Conservation (phyloP, 2,888 invertebrate species). For the Mythimna vitellina region DNA sequence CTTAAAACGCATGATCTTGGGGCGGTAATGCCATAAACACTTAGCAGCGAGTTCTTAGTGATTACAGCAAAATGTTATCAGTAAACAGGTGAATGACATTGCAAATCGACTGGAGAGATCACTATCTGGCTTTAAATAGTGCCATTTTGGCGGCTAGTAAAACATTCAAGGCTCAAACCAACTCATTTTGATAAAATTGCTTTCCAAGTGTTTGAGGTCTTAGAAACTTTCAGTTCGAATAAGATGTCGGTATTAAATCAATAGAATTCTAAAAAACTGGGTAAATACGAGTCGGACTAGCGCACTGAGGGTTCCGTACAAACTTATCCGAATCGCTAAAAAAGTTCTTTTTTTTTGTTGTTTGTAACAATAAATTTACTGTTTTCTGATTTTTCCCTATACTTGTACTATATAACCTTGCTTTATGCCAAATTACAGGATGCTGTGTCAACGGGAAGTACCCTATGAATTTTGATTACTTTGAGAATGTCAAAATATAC, state of each 20-base stretch:
- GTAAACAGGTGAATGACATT: slow-evolving; percentile 31
- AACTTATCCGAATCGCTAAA: too few species aligned
- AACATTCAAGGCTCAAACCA: neutral
- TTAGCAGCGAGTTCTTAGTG: slow-evolving; percentile 5
- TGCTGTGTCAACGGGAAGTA: too few species aligned
- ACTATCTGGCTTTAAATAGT: slow-evolving; percentile 5
- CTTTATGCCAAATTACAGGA: too few species aligned
- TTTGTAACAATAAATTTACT: too few species aligned
- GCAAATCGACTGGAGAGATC: slow-evolving; percentile 20
- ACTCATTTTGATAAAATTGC: neutral
- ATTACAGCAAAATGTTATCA: slow-evolving; percentile 32
- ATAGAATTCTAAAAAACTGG: neutral
- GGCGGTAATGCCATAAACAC: slow-evolving; percentile 32
- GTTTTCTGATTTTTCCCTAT: too few species aligned
- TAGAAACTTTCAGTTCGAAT: neutral
- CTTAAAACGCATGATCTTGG: slow-evolving; percentile 20
- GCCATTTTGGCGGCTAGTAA: neutral
- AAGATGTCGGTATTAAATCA: neutral
- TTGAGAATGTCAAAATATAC: too few species aligned
- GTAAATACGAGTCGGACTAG: too few species aligned
- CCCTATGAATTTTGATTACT: too few species aligned
- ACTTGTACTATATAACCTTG: too few species aligned
- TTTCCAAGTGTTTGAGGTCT: neutral
- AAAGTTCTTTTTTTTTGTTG: too few species aligned
- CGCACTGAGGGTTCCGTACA: too few species aligned